phyloP scores from a whole-genome alignment of 2,797 vertebrate species.

The Ciconia nigra region DNA sequence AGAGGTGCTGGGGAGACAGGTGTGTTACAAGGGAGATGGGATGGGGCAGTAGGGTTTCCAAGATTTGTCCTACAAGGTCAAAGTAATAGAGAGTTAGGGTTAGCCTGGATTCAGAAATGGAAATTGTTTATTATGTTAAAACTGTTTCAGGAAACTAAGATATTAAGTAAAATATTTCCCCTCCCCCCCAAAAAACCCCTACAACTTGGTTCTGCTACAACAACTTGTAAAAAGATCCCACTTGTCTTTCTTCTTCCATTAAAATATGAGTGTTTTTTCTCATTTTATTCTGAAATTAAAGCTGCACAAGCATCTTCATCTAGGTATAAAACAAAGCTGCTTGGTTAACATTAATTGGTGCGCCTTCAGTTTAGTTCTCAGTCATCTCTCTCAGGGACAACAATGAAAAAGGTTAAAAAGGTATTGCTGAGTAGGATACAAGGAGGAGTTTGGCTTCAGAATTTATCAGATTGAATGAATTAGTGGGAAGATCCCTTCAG shows the following conservation, averaged over 20 bases:
- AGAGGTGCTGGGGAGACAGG: neutral
- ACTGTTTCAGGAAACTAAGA: neutral
- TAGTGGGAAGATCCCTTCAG: neutral
- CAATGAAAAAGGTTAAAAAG: neutral
- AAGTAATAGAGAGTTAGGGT: neutral
- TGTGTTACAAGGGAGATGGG: neutral
- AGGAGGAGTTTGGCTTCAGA: neutral
- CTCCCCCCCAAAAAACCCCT: accelerated
- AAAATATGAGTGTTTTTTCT: neutral
- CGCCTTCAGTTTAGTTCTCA: neutral
- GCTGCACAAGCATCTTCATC: neutral
- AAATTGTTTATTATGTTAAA: neutral
- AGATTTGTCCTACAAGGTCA: neutral
- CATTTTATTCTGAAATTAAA: neutral
- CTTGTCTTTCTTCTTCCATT: neutral
- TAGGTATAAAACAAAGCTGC: neutral
- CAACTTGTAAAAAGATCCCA: neutral
- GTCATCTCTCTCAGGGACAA: neutral
- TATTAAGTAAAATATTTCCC: neutral
- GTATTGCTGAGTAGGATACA: neutral
- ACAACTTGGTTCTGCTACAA: neutral
- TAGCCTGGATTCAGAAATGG: neutral
- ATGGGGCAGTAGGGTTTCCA: neutral
- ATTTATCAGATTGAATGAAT: neutral
- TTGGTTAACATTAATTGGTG: neutral